Conservation (phyloP, 2,797 vertebrate genomes). For the Sebastolobus altivelis region DNA sequence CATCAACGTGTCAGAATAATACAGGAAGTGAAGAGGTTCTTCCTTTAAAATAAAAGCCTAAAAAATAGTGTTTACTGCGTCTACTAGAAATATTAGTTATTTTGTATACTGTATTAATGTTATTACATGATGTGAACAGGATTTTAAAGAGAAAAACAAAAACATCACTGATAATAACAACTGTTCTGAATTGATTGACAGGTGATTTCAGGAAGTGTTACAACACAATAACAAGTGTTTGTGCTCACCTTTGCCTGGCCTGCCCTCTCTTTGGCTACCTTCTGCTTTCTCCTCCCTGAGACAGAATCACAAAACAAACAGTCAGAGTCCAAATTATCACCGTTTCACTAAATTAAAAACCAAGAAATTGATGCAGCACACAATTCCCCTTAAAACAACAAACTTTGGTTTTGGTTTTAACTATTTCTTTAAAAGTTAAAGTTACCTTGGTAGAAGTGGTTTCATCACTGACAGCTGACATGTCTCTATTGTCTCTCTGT, state of each 20-base stretch:
- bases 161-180: not conserved
- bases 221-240: too few species aligned
- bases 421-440: not conserved
- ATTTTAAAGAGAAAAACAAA: not conserved
- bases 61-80: not conserved
- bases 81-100: not conserved
- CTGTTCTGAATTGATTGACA: not conserved
- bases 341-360: not conserved
- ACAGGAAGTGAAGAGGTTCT: not conserved
- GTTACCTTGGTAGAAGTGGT: not conserved
- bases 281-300: slow-evolving; percentile 93
- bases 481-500: not conserved
- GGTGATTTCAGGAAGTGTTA: not conserved
- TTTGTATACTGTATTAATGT: not conserved
- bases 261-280: slow-evolving; percentile 89
- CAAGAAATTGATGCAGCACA: not conserved
- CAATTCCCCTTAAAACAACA: not conserved
- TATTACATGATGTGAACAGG: not conserved
- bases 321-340: not conserved
- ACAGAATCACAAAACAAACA: slow-evolving; percentile 4
- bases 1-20: not conserved
- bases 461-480: too few species aligned
- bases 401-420: not conserved
- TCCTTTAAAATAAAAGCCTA: not conserved
- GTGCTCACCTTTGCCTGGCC: slow-evolving; percentile 90